These are phyloP conservation scores for Serranus cabrilla DNA, from an alignment of 2,797 vertebrate genomes.

Conservation along the genomic window DNA sequence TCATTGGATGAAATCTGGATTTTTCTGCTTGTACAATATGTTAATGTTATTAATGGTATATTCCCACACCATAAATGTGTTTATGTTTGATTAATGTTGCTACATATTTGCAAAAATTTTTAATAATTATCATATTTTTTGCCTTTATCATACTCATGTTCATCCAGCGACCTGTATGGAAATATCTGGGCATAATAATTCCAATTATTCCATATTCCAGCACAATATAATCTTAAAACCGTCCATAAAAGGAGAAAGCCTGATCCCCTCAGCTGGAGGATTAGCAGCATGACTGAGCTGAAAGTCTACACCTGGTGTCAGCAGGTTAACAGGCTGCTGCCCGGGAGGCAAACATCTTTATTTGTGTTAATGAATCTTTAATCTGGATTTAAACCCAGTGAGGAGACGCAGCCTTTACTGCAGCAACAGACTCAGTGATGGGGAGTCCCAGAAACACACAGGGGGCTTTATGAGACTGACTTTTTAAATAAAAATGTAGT, in stretches of 20 bases:
- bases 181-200: background rate
- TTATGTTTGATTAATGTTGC: background rate
- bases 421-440: background rate
- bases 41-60: background rate
- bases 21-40: background rate
- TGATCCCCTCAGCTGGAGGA: background rate
- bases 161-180: background rate
- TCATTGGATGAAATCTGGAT: no score
- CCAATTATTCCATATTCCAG: background rate
- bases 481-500: no score
- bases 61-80: background rate
- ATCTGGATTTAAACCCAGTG: conserved; percentile 40
- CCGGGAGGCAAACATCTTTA: conserved; percentile 34
- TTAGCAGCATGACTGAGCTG: conserved; percentile 20
- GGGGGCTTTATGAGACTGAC: no score
- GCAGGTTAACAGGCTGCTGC: conserved; percentile 34
- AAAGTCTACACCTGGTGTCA: conserved; percentile 39
- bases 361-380: conserved; percentile 55
- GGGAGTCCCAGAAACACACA: no score
- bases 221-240: background rate
- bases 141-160: no score
- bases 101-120: no score
- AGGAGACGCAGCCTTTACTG: background rate
- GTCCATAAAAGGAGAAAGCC: conserved; percentile 13
- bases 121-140: no score